Evolutionary conservation across 2,797 vertebrate genomes (phyloP), one percentile per base, ranked within the genome.

Genomic region (Lycodopsis pacificus): DNA sequence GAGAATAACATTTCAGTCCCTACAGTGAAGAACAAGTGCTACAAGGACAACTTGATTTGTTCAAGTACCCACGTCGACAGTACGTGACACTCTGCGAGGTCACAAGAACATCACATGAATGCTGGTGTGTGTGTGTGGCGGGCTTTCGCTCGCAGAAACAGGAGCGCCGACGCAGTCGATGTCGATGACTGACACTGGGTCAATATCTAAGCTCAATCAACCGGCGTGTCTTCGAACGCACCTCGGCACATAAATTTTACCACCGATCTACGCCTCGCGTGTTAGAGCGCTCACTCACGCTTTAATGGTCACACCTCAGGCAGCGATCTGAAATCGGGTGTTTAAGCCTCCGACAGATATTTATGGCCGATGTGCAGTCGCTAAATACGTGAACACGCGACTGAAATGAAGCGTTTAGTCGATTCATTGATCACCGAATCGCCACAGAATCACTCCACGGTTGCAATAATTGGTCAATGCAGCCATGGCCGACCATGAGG

Each of bases 131-230:
- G 68, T 71, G 10, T 15, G 36, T 38, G 68, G 9, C 44, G 12
- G 2, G 1, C 12, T 73, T 51, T 57, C 4, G 22, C 62, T 78
- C 57, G 78, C 20, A 58, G 32, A 27, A 3, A 27, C 27, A 27
- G 27, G 27, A 27, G 27, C 27, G 3, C 27, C 27, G 27, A 27
- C 27, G 3, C 40, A 38, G 20, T 25, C 4, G 2, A 57, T 48
- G 17, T 20, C 2, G 58, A 80, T 34, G 56, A 65, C 17, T 0
- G 77, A 67, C 64, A 73, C 40, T 7, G 10, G 61, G 71, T 85
- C 74, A 83, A 76, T 65, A 73, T 65, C 27, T 3, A 71, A 71
- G 71, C 83, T 81, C 75, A 81, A 82, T 80, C 65, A 76, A 57
- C 53, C 71, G 32, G 51, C 44, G 20, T 48, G 72, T 81, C 69